Percentiles rank a stretch among this genome's conserved stretches.
Evolutionary conservation across 2,797 vertebrate genomes (phyloP).

Genomic region (Ctenopoma multispine): DNA sequence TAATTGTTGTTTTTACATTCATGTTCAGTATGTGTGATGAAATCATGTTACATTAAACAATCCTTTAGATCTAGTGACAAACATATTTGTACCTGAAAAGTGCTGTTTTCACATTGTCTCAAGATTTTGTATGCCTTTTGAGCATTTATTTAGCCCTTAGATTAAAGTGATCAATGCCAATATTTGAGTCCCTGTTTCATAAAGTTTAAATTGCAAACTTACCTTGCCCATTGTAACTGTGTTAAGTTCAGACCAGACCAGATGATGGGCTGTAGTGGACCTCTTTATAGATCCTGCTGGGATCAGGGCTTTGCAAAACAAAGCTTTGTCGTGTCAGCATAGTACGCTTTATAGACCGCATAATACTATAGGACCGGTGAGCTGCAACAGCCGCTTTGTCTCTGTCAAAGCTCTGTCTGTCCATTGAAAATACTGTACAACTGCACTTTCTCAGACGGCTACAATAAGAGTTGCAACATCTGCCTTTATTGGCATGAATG

Average conservation of each 20-base stretch:
- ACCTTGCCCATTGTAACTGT: slow-evolving; percentile 85
- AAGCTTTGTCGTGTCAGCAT: slow-evolving; percentile 83
- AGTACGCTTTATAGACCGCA: slow-evolving; percentile 69
- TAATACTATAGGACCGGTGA: slow-evolving; percentile 67
- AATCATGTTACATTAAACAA: background rate
- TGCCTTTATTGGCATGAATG: slow-evolving; percentile 76
- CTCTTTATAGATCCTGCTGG: slow-evolving; percentile 82
- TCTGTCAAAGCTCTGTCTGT: slow-evolving; percentile 71
- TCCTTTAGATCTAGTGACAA: no score
- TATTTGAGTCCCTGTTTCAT: background rate
- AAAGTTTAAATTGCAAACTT: slow-evolving; percentile 63
- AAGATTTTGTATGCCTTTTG: background rate
- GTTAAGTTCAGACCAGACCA: slow-evolving; percentile 69
- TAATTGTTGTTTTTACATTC: background rate
- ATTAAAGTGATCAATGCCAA: background rate
- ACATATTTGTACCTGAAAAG: background rate
- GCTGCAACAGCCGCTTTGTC: slow-evolving; percentile 75
- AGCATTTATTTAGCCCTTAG: background rate
- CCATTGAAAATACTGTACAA: slow-evolving; percentile 76
- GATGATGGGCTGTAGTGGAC: slow-evolving; percentile 49
- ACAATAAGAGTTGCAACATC: slow-evolving; percentile 79
- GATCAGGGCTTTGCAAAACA: slow-evolving; percentile 81
- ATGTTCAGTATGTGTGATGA: background rate
- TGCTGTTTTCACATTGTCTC: background rate
- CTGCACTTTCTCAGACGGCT: slow-evolving; percentile 73